Percentiles rank a stretch among this genome's conserved stretches.
phyloP scores from a whole-genome alignment of 2,888 invertebrate species.

The Lepetodrilus schrolli region DNA sequence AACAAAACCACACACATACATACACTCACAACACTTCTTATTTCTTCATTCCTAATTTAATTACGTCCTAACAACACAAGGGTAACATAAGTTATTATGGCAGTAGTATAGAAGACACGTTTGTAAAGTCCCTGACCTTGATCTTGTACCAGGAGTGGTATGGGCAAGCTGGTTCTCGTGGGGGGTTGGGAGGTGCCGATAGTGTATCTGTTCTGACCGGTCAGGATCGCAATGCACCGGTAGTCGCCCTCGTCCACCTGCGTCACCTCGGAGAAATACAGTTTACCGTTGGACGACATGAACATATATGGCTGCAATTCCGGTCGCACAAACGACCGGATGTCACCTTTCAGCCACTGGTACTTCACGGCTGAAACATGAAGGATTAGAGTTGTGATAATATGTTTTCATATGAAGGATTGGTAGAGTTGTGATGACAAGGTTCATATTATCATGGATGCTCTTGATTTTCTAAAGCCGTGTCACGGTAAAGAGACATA shows the following conservation, averaged over 20 bases:
- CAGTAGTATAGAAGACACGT: too few species aligned
- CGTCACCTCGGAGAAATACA: constrained; percentile 95
- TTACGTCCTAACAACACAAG: too few species aligned
- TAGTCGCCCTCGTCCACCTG: constrained; percentile 78
- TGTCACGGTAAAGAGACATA: too few species aligned
- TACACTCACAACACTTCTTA: too few species aligned
- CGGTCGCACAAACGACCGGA: constrained; percentile 94
- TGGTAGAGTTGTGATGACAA: too few species aligned
- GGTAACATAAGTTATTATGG: too few species aligned
- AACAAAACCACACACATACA: too few species aligned
- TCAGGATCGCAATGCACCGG: constrained; percentile 48
- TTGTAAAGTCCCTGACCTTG: too few species aligned
- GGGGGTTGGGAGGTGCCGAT: constrained; percentile 54
- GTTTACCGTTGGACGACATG: constrained; percentile 93
- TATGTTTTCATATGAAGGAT: not conserved
- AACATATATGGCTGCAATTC: constrained; percentile 87
- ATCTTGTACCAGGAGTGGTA: constrained; percentile 57
- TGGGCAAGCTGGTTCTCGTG: constrained; percentile 62
- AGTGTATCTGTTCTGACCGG: constrained; percentile 49
- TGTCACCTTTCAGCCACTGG: constrained; percentile 92
- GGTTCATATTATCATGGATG: too few species aligned
- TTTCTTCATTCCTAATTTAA: too few species aligned
- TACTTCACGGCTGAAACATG: constrained; percentile 76
- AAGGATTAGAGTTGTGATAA: too few species aligned
- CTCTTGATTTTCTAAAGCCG: too few species aligned